Percentiles rank a stretch among this genome's conserved stretches.
These are phyloP conservation scores for Oryctolagus cuniculus DNA, from an alignment of 2,113 vertebrate species.

Conservation along the genomic window DNA sequence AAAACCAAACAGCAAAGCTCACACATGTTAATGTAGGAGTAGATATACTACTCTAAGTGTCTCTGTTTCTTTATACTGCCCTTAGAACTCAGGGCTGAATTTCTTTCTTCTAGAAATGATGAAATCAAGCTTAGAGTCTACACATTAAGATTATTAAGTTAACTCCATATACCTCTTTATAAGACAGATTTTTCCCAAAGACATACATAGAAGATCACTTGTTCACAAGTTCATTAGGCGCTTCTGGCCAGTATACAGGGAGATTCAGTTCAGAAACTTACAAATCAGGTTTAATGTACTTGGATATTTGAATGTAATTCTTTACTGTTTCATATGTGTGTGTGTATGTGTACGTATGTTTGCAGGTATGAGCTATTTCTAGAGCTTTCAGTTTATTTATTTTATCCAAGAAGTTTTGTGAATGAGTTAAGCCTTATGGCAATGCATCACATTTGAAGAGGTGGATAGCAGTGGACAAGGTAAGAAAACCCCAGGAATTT, in stretches of 20 bases:
- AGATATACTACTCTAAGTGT: neutral
- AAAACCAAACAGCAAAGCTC: neutral
- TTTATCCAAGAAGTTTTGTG: constrained; percentile 6
- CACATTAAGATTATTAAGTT: neutral
- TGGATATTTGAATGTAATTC: neutral
- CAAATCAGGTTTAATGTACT: neutral
- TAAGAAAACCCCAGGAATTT: neutral
- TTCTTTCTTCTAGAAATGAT: constrained; percentile 40
- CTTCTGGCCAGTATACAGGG: neutral
- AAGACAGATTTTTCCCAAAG: neutral
- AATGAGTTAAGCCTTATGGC: constrained; percentile 11
- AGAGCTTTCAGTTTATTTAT: neutral
- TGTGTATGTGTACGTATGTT: neutral
- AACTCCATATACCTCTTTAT: neutral
- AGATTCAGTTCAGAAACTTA: constrained; percentile 28
- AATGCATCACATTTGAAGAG: neutral
- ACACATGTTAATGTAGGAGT: neutral
- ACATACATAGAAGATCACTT: neutral
- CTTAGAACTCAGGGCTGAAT: neutral
- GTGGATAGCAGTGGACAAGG: neutral
- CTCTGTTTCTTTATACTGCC: neutral
- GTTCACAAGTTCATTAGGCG: neutral
- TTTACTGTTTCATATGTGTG: no score
- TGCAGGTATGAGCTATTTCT: neutral
- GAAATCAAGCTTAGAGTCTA: constrained; percentile 34